Evolutionary conservation across 2,888 invertebrate genomes (phyloP).

Genomic region (Eurytoma californica): DNA sequence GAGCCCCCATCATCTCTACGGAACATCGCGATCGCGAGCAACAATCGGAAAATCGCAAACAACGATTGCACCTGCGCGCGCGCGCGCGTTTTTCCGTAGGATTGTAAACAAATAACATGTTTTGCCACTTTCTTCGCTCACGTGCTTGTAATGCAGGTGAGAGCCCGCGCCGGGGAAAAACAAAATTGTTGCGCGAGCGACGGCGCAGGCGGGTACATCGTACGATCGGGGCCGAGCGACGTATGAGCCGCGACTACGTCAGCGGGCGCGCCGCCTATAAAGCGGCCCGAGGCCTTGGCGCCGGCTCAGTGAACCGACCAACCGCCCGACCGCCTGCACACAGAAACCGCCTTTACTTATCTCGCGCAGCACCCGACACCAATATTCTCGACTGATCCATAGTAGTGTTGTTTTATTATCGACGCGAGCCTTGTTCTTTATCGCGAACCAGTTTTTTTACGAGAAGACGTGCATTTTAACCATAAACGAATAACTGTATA

Average conservation of each 20-base stretch:
- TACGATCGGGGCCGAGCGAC: constrained; percentile 37
- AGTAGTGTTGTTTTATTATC: no score
- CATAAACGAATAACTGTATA: no score
- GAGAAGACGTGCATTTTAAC: no score
- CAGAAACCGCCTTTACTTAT: no score
- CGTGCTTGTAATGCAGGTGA: neutral
- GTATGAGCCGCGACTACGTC: constrained; percentile 33
- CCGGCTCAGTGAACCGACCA: constrained; percentile 60
- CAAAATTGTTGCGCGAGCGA: no score
- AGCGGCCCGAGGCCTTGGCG: constrained; percentile 29
- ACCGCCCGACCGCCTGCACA: constrained; percentile 48
- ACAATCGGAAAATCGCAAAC: neutral
- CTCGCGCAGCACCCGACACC: no score
- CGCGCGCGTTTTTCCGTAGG: no score
- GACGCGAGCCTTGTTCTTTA: no score
- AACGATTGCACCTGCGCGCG: neutral
- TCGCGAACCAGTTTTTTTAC: no score
- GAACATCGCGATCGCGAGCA: neutral
- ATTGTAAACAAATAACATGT: constrained; percentile 31
- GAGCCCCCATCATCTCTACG: no score
- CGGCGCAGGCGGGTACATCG: constrained; percentile 12
- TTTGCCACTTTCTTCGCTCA: constrained; percentile 21
- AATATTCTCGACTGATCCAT: no score
- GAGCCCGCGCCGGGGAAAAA: no score
- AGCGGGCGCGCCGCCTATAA: constrained; percentile 60